Percentiles rank a stretch among this genome's conserved stretches.
Evolutionary conservation across 1,140 invertebrate genomes (phyloP).

Genomic region (Agraylea sexmaculata): DNA sequence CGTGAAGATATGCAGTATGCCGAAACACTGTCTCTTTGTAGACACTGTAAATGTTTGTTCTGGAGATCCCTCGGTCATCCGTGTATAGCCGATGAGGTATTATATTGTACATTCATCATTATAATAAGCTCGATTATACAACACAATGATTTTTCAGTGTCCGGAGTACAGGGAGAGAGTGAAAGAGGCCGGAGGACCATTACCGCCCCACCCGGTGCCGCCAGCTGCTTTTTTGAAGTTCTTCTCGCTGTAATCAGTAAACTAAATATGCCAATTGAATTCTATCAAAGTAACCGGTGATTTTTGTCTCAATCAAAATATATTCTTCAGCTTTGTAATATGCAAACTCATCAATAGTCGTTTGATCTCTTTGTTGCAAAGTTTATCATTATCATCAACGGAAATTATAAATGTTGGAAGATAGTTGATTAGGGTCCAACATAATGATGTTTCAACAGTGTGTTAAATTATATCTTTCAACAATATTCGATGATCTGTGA

Average conservation of each 20-base stretch:
- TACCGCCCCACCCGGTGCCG: constrained; percentile 71
- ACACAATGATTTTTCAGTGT: constrained; percentile 35
- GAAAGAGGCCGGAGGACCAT: constrained; percentile 64
- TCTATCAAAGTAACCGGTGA: too few species aligned
- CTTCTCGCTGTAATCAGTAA: constrained; percentile 74
- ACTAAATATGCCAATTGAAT: too few species aligned
- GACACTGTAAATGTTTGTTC: constrained; percentile 91
- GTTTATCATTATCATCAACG: too few species aligned
- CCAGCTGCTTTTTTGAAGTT: constrained; percentile 83
- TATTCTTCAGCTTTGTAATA: too few species aligned
- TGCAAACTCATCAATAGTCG: too few species aligned
- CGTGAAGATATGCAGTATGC: constrained; percentile 81
- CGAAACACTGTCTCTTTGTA: constrained; percentile 87
- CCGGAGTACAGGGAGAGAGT: constrained; percentile 67
- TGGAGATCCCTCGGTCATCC: constrained; percentile 90
- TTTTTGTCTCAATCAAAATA: too few species aligned
- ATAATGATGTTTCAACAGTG: too few species aligned
- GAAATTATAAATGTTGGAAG: too few species aligned
- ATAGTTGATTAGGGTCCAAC: too few species aligned
- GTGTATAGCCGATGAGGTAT: constrained; percentile 66
- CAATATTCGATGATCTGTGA: too few species aligned
- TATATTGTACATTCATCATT: not conserved
- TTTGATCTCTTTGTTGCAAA: too few species aligned
- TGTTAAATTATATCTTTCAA: too few species aligned
- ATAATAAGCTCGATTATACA: not conserved